Evolutionary conservation across 1,140 invertebrate species (phyloP).

Genomic region (Muscidifurax raptorellus): DNA sequence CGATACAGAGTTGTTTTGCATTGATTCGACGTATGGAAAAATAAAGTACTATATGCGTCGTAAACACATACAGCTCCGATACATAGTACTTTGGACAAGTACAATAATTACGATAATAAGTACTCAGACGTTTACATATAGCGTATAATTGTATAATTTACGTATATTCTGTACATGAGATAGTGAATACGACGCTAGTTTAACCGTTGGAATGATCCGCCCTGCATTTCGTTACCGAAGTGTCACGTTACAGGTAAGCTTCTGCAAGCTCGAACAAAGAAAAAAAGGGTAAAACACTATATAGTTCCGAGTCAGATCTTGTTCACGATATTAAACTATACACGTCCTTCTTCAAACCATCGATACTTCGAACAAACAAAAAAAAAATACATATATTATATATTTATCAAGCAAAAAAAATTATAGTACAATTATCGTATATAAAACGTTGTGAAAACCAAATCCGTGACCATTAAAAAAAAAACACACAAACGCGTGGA

Average conservation of each 20-base stretch:
- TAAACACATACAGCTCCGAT: conserved; percentile 26
- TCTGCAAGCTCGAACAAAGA: not conserved
- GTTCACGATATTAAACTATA: conserved; percentile 28
- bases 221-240: conserved; percentile 11
- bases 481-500: not conserved
- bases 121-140: conserved; percentile 26
- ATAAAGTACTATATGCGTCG: conserved; percentile 27
- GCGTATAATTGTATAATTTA: not conserved
- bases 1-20: conserved; percentile 46
- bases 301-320: conserved; percentile 24
- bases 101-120: conserved; percentile 48
- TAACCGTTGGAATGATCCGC: conserved; percentile 12
- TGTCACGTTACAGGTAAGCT: conserved; percentile 33
- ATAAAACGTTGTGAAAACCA: conserved; percentile 2
- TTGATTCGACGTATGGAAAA: conserved; percentile 27
- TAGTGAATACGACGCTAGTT: conserved; percentile 9
- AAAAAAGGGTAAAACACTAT: not conserved
- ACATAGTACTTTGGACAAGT: conserved; percentile 46
- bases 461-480: not conserved
- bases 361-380: not conserved
- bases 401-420: conserved; percentile 28
- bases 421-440: conserved; percentile 27
- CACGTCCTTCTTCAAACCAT: conserved; percentile 20
- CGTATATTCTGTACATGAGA: not conserved
- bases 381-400: not conserved